Conservation (phyloP, 1,140 invertebrate genomes). For the Hydropsyche tenuis region DNA sequence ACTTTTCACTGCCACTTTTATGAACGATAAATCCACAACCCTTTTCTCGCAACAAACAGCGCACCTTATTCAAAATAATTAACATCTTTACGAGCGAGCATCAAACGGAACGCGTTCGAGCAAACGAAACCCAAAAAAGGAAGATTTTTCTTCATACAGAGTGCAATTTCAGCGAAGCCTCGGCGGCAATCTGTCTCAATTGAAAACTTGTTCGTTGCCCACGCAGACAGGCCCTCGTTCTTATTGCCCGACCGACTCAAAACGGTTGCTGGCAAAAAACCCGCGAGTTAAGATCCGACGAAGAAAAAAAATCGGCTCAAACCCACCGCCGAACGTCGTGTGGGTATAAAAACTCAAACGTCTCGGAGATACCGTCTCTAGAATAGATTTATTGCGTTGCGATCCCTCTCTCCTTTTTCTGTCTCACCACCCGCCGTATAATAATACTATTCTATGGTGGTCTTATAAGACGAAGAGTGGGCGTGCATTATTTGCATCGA, state of each 20-base stretch:
- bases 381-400: constrained; percentile 13
- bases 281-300: background rate
- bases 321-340: background rate
- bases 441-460: no score
- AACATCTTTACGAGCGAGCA: background rate
- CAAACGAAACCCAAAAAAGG: background rate
- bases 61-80: background rate
- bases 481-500: no score
- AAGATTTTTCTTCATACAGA: background rate
- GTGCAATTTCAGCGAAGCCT: background rate
- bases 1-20: no score
- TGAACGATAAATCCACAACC: no score
- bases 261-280: background rate
- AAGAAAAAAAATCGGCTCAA: background rate
- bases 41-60: no score
- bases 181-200: constrained; percentile 22
- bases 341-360: constrained; percentile 23
- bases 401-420: background rate
- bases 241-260: constrained; percentile 9
- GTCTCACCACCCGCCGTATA: no score
- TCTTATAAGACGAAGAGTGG: no score
- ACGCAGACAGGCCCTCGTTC: constrained; percentile 7
- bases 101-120: background rate
- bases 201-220: constrained; percentile 24
- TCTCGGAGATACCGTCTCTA: background rate